Base-by-base conservation (phyloP, 2,888 invertebrate genomes). In the Drosophila mettleri region DNA sequence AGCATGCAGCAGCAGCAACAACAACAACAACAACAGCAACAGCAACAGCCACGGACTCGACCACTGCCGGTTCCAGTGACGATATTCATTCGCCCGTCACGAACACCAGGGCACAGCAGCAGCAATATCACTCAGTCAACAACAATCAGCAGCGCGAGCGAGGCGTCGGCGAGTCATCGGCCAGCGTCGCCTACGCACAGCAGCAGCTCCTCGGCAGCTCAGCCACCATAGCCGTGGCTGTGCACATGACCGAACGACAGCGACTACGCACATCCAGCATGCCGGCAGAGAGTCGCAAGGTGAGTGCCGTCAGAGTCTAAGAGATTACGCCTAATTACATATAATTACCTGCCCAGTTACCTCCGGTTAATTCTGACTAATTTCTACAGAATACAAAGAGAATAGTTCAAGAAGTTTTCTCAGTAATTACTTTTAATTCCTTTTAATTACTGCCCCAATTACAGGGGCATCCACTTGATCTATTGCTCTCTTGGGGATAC, bases 261-360 rank as follows among this genome's bases (percentile, higher is more conserved):
- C 91, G 92, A 36, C 84, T 91, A 69, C 83, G 92, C 41, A 92
- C 92, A 29, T 92, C 91, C 27, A 92, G 92, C 67, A 92, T 92
- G 92, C 92, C 92, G 22, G 92, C 90, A 2, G 92, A 92, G 74
- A 90, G 89, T 54, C 81, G 92, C 63, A 92, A 91, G 91, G 92
- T 92, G 76, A 88, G 83, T 78, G 49, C 8, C 16, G 20, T 9
- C 20, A 14, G 10, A n/a, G 16, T 2, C 12, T 24, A 8, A 14
- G n/a, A n/a, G n/a, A 24, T 24, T 39, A 39, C 20, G 1, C 1
- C 5, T 20, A 38, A 38, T 38, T 38, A 38, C 8, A 20, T 24
- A 16, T 27, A 16, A 43, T 24, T 24, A 24, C 9, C 9, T 14
- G 8, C 7, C 3, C 0, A 41, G 14, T 5, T 36, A 16, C 9